Base-by-base conservation (phyloP, 2,888 invertebrate genomes). In the Mythimna impura region DNA sequence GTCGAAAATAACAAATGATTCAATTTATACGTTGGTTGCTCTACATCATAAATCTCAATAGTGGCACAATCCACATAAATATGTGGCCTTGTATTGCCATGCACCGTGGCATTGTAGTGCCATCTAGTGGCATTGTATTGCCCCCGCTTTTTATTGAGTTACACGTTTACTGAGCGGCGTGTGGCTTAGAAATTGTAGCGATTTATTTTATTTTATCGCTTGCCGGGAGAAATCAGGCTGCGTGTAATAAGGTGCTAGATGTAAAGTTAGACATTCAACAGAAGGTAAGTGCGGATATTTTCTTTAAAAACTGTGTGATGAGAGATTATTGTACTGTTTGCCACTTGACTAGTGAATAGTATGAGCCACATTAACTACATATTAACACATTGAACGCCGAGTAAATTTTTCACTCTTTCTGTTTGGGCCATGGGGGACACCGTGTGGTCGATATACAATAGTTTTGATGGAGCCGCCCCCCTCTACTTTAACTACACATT, bases 171-270 rank as follows among this genome's bases (percentile, higher is more conserved):
- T n/a, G 50, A 34, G 57, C 12, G 1, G 50, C 55, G 73, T 73
- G 75, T 57, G 80, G 55, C 80, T 22, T 43, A 80, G 75, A 80
- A 75, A 75, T 80, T 50, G n/a, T 17, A 57, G 12, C 30, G 25
- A 73, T 75, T 80, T 63, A 73, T 75, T 65, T 54, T 54, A 65
- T 65, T 78, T 57, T 68, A 80, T 57, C 22, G 30, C 22, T 61
- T 47, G 47, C 50, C 12, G n/a, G 61, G 55, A 57, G 79, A 78
- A 78, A 60, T 78, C 79, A 73, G 57, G 74, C n/a, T 52, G 34
- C 34, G 40, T 50, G 61, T 73, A 57, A 62, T 40, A 55, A 61
- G 43, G 40, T 62, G n/a, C 50, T 40, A 34, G 9, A 22, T 60
- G 20, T 43, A 9, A 17, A 62, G 40, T 43, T 14, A 40, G 40